Base-by-base conservation (phyloP, 2,797 vertebrate genomes). In the Gobio occitaniae region DNA sequence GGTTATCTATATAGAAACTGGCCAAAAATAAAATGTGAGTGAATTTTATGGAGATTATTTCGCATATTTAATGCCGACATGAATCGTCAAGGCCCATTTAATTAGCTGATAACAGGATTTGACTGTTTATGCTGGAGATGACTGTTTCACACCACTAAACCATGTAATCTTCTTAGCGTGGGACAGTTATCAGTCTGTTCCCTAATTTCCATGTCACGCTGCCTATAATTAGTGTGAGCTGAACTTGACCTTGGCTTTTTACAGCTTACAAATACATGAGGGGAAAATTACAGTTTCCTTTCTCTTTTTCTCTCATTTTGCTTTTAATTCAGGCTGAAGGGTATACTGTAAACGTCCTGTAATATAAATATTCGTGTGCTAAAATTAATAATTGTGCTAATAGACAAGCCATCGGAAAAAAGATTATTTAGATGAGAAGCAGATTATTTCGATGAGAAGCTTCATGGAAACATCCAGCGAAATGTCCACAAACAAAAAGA, bases 41-140 rank as follows among this genome's bases (percentile, higher is more conserved):
- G 71, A 76, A 80, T 85, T 82, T 88, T 71, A 74, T 84, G 79
- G 72, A 85, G 83, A 89, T 86, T 84, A 86, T 84, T 79, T 69
- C 38, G n/a, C 81, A 80, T 86, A 82, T 70, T 76, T 81, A 70
- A 83, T 86, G 83, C 68, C 54, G 86, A 87, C 82, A 66, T 71
- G 79, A 87, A 87, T 90, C 78, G 80, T 85, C 70, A 83, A 74
- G 84, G 87, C 76, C 82, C 74, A 50, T 88, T 81, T 91, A 89
- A 92, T 91, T 90, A 91, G 87, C 83, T 83, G 90, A 90, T 87
- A 88, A 86, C 82, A 84, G 68, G 86, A 89, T 89, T 85, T 84
- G 54, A 86, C 69, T 81, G 76, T 86, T 84, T 89, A 82, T 71
- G 82, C 84, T 80, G 54, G 54, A 85, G 84, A 88, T 89, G 84